Evolutionary conservation across 53 echinoderm and acorn worm genomes (phyloP).

Genomic region (Patiria pectinifera): DNA sequence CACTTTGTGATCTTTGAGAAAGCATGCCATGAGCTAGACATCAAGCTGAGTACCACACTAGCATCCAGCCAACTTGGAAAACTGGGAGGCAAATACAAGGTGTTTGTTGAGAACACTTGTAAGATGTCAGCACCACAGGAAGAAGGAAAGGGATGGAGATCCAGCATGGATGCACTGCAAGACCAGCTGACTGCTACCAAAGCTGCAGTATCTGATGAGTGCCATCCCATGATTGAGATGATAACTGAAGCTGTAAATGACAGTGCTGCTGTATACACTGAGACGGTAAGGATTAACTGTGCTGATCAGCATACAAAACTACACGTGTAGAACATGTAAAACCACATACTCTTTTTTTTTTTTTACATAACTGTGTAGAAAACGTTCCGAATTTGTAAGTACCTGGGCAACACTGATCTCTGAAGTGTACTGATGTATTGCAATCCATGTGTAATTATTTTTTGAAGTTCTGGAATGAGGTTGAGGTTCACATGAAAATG

Average conservation of each 20-base stretch:
- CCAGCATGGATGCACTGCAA: neutral
- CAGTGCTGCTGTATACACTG: neutral
- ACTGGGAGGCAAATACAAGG: neutral
- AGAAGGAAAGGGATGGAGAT: neutral
- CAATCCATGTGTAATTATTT: too few relatives aligned
- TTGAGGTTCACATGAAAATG: too few relatives aligned
- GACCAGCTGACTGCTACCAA: neutral
- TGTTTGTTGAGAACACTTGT: neutral
- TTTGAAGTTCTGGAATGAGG: too few relatives aligned
- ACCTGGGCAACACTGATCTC: too few relatives aligned
- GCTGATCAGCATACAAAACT: too few relatives aligned
- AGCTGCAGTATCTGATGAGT: neutral
- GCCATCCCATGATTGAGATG: conserved; percentile 1
- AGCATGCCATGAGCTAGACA: conserved; percentile 32
- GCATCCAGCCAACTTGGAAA: neutral
- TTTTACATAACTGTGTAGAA: too few relatives aligned
- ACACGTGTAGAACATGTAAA: too few relatives aligned
- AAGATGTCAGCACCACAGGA: neutral
- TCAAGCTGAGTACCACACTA: neutral
- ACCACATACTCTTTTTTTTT: too few relatives aligned
- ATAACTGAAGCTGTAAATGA: neutral
- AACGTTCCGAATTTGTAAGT: too few relatives aligned
- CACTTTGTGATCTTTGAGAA: conserved; percentile 29
- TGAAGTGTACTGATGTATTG: too few relatives aligned
- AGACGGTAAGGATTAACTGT: too few relatives aligned